Evolutionary conservation across 2,113 vertebrate genomes (phyloP).

Genomic region (Sylvietta virens): DNA sequence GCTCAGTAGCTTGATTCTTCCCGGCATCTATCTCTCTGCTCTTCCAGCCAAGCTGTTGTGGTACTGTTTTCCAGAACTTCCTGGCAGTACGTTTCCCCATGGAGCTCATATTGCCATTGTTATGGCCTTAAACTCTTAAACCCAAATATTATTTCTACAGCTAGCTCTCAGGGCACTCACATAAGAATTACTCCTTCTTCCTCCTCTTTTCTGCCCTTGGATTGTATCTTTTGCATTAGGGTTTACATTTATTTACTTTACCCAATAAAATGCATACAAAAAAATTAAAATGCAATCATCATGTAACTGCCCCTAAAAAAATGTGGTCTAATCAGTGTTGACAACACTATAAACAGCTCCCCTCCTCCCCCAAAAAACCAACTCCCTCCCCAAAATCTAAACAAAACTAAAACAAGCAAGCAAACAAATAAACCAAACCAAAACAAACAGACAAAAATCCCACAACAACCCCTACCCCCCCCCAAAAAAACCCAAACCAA

Average conservation of each 20-base stretch:
- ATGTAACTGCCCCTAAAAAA: not conserved
- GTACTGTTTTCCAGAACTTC: not conserved
- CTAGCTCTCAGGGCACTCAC: not conserved
- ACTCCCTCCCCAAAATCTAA: not conserved
- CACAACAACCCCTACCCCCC: accelerated
- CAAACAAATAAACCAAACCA: not conserved
- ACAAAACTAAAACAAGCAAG: not conserved
- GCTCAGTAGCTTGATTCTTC: not conserved
- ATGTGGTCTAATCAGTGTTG: not conserved
- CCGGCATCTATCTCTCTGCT: not conserved
- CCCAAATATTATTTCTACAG: not conserved
- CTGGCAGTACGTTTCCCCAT: not conserved
- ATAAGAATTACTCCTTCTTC: not conserved
- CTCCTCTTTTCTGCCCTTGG: not conserved
- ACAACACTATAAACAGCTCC: not conserved
- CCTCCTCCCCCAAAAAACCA: accelerated
- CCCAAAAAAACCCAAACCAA: not conserved
- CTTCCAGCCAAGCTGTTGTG: not conserved
- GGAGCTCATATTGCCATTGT: not conserved
- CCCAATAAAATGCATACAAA: not conserved
- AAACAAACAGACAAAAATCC: accelerated
- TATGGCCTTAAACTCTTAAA: not conserved
- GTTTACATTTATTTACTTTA: not conserved
- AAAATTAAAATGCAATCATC: not conserved
- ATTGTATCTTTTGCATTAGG: not conserved